Evolutionary conservation across 2,888 invertebrate genomes (phyloP).

Genomic region (Yponomeuta malinellus): DNA sequence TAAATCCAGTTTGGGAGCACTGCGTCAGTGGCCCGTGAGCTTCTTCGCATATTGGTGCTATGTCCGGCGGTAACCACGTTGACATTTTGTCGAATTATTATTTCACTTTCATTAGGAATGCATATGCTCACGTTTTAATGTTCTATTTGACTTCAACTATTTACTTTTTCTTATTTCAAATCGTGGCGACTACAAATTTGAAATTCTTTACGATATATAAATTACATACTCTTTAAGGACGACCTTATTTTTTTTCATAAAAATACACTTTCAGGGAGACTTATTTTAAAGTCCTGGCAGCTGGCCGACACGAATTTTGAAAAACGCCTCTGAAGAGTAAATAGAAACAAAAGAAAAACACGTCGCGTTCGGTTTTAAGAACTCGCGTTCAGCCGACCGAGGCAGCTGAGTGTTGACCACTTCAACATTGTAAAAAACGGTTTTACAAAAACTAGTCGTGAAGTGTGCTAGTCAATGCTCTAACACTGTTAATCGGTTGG

Average conservation of each 20-base stretch:
- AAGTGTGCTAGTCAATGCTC: neutral
- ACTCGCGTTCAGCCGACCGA: neutral
- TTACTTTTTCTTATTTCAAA: too few relatives aligned
- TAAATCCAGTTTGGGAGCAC: conserved; percentile 74
- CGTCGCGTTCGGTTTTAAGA: neutral
- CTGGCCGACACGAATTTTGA: too few relatives aligned
- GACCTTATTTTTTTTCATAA: too few relatives aligned
- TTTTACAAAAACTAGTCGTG: neutral
- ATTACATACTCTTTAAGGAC: too few relatives aligned
- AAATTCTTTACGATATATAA: too few relatives aligned
- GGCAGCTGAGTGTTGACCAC: neutral
- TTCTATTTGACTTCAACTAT: too few relatives aligned
- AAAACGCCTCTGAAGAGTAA: too few relatives aligned
- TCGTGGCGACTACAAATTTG: too few relatives aligned
- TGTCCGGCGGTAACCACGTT: conserved; percentile 75
- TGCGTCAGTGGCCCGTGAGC: conserved; percentile 70
- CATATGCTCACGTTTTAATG: neutral
- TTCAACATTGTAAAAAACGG: neutral
- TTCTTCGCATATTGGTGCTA: conserved; percentile 70
- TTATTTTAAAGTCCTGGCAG: too few relatives aligned
- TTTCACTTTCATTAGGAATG: neutral
- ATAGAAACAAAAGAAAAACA: too few relatives aligned
- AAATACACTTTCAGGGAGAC: too few relatives aligned
- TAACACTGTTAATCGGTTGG: neutral
- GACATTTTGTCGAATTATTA: conserved; percentile 30